phyloP scores from a whole-genome alignment of 2,888 invertebrate species.

The Parelbella ahira region DNA sequence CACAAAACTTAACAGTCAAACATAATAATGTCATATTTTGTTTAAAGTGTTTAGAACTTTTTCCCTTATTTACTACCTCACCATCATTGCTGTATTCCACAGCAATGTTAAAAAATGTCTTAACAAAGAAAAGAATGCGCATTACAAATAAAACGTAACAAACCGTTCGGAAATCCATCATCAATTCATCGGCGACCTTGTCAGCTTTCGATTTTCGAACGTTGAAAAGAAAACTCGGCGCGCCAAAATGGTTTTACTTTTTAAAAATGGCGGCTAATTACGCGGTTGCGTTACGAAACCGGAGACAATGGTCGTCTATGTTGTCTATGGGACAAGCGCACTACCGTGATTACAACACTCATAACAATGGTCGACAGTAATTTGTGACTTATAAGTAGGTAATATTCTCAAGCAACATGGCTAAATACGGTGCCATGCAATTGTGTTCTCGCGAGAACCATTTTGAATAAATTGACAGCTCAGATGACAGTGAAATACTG shows the following conservation, averaged over 20 bases:
- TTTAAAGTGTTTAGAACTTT: no score
- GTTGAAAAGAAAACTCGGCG: slow-evolving; percentile 26
- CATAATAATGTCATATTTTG: no score
- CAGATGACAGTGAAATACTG: slow-evolving; percentile 17
- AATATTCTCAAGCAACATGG: slow-evolving; percentile 20
- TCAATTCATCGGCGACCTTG: slow-evolving; percentile 25
- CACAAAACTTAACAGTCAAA: no score
- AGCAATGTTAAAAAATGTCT: neutral
- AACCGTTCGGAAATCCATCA: slow-evolving; percentile 19
- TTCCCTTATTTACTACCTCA: no score
- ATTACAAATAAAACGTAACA: slow-evolving; percentile 12
- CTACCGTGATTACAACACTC: slow-evolving; percentile 23
- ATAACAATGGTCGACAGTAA: slow-evolving; percentile 24
- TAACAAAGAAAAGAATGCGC: slow-evolving; percentile 2
- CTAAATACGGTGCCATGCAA: slow-evolving; percentile 16
- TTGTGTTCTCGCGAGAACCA: slow-evolving; percentile 18
- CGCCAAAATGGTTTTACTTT: slow-evolving; percentile 29
- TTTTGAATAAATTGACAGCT: slow-evolving; percentile 23
- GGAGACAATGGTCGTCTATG: slow-evolving; percentile 34
- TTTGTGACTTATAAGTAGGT: slow-evolving; percentile 23
- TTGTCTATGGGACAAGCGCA: slow-evolving; percentile 35
- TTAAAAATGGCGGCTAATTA: slow-evolving; percentile 31
- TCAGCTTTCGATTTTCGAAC: slow-evolving; percentile 25
- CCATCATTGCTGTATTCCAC: no score
- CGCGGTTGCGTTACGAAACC: slow-evolving; percentile 35